Evolutionary conservation across 2,797 vertebrate species (phyloP), one percentile per base, ranked within the genome.

Genomic region (Synaphobranchus kaupii): DNA sequence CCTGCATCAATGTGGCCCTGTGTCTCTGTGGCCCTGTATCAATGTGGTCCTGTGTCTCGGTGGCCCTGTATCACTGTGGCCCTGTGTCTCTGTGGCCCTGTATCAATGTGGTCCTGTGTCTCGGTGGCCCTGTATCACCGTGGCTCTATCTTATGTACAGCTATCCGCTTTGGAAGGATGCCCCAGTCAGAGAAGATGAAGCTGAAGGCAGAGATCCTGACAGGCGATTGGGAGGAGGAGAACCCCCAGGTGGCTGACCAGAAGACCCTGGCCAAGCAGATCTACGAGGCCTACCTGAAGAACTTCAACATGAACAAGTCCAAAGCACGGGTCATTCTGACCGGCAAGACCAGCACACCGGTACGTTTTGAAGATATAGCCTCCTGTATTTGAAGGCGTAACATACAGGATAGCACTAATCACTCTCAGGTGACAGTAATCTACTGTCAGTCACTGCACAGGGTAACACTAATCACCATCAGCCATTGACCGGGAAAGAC

Each of bases 221-320:
- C 97, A 0, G 96, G 95, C 86, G 98, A 98, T 82, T 95, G 92
- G 39, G 96, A 97, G 20, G 86, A 95, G 17, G 96, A 96, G 85
- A 96, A 98, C 91, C 95, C 97, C 0, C 96, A 96, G 88, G 90
- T 96, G 0, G 97, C 97, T 1, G 98, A 99, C 93, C 98, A 99
- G 92, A 98, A 97, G 92, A 98, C 97, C 3, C 97, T 99, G 76
- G 98, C 98, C 92, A 97, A 95, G 93, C 96, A 97, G 90, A 99
- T 99, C 91, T 97, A 98, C 0, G 98, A 99, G 88, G 98, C 98
- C 91, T 99, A 99, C 95, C 93, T 98, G 94, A 99, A 98, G 95
- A 99, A 97, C 94, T 99, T 99, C 95, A 99, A 97, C 92, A 99
- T 99, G 98, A 99, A 98, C 96, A 99, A 99, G 94, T 95, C 97